Evolutionary conservation across 2,113 vertebrate genomes (phyloP).

Genomic region (Leiothrix lutea): DNA sequence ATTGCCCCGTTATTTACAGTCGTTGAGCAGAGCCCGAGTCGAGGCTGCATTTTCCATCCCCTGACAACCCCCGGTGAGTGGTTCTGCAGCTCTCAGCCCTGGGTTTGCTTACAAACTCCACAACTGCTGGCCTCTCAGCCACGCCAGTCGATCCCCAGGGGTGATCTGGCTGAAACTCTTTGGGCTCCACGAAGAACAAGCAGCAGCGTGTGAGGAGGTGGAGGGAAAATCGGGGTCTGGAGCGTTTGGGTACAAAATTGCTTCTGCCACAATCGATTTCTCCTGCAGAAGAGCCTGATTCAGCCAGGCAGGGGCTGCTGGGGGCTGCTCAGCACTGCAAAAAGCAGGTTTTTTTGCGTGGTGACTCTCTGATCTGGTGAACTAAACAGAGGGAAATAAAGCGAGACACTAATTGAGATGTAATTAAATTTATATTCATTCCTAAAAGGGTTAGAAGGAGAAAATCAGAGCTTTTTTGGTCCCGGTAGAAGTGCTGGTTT

Average conservation of each 20-base stretch:
- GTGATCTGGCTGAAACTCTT: neutral
- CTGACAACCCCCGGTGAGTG: neutral
- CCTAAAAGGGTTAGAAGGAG: neutral
- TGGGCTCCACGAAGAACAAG: neutral
- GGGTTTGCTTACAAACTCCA: neutral
- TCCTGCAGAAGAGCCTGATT: neutral
- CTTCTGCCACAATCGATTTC: neutral
- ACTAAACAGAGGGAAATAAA: neutral
- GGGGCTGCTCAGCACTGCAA: neutral
- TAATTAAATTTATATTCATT: neutral
- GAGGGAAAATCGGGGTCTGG: neutral
- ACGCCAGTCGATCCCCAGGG: rapidly evolving
- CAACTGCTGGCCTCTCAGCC: neutral
- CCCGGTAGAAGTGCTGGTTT: neutral
- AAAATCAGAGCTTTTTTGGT: neutral
- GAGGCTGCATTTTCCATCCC: neutral
- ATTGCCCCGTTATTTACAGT: neutral
- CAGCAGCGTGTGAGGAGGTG: neutral
- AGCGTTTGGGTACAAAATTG: neutral
- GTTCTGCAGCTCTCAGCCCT: neutral
- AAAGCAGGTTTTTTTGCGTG: neutral
- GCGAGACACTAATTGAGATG: neutral
- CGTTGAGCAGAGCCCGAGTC: neutral
- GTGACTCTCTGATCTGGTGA: neutral
- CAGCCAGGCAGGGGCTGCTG: neutral